Base-by-base conservation (phyloP, 2,888 invertebrate genomes). In the Euzetes globulus region DNA sequence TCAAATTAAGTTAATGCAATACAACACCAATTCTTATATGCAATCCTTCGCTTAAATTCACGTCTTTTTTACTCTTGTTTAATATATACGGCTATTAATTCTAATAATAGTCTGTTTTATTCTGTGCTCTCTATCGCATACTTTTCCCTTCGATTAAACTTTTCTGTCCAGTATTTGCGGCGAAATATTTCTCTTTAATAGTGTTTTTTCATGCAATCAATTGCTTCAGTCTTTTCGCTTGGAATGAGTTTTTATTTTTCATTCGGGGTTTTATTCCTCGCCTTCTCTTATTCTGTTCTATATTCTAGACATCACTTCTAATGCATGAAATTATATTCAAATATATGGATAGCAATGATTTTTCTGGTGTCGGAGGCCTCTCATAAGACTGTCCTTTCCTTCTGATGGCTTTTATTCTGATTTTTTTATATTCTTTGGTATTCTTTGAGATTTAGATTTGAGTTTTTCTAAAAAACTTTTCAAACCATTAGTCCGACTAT, bases 1-100 rank as follows among this genome's bases (percentile, higher is more conserved):
- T 70, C 47, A 70, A 70, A 70, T 70, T 70, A 70, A 70, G 45
- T 70, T 70, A 70, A 70, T 70, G 70, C 47, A 70, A 25, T 45
- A 70, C 63, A 65, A 65, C 63, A 65, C 63, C 63, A 65, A 65
- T 19, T 37, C 33, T 65, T 37, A 41, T 60, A 60, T 65, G 63
- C 37, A 65, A 65, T 65, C 37, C 52, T 19, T 13, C n/a, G 17
- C 29, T 58, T 58, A 27, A 58, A 25, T 27, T 9, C 19, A 15
- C 15, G 22, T 33, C 22, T 65, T 19, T 19, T 19, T n/a, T n/a
- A n/a, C 33, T 65, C 37, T 65, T 60, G 19, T 65, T 37, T 65
- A 65, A 65, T 65, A 65, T 37, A 65, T 37, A 37, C 63, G 19
- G 63, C 63, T 65, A 65, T 65, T 65, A 65, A 65, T 65, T 65